phyloP scores from a whole-genome alignment of 2,113 vertebrate genomes.

The Eulemur rufifrons region DNA sequence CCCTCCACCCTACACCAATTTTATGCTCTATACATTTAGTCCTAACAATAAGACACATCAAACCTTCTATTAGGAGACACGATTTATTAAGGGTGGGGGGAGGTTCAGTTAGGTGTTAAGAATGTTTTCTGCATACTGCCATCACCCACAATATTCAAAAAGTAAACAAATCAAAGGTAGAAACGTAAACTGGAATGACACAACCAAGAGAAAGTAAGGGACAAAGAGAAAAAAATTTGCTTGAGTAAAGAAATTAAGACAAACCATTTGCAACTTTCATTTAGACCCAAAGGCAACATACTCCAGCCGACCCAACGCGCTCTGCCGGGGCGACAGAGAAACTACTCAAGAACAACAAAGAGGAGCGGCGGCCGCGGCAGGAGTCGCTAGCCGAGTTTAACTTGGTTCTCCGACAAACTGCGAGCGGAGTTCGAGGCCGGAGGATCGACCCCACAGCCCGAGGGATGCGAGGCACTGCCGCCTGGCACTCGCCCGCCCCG shows the following conservation, averaged over 20 bases:
- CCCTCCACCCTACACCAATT: slow-evolving; percentile 34
- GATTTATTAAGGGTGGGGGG: neutral
- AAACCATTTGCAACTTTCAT: neutral
- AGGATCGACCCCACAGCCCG: neutral
- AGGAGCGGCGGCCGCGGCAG: neutral
- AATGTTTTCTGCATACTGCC: neutral
- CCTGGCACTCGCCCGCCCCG: neutral
- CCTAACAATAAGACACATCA: neutral
- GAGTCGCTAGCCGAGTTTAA: neutral
- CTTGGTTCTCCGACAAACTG: neutral
- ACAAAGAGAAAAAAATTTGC: neutral
- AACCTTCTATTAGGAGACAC: neutral
- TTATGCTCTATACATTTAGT: neutral
- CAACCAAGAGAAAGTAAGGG: neutral
- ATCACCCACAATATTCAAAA: slow-evolving; percentile 37
- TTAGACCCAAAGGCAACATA: neutral
- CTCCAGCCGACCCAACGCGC: neutral
- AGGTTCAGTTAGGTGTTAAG: neutral
- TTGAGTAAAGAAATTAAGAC: neutral
- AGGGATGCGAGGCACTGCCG: neutral
- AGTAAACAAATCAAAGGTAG: slow-evolving; percentile 47
- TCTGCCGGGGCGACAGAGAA: neutral
- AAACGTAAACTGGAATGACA: neutral
- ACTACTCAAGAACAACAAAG: slow-evolving; percentile 67
- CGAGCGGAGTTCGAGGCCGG: neutral